Evolutionary conservation across 1,140 invertebrate genomes (phyloP), one percentile per base, ranked within the genome.

Genomic region (Drosophila lacteicornis): DNA sequence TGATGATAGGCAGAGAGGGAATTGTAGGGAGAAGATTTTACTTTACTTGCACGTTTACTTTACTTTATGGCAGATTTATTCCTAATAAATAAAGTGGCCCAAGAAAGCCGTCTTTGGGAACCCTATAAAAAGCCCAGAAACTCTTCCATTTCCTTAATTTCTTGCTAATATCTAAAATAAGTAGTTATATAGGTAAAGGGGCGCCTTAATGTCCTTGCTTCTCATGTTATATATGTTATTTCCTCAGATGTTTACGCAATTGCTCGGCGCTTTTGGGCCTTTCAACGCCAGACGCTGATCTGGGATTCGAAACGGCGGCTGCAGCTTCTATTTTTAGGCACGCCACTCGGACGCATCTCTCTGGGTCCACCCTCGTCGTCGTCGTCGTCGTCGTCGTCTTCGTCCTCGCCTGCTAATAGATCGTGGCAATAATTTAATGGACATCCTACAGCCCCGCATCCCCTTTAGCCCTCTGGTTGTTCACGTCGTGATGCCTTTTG

Each of bases 351-450:
- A 36, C 13, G 55, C 30, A 42, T 47, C 7, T 43, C 19, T 38
- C 19, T 38, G 45, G 36, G 25, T 40, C 25, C 49, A 25, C 56
- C 38, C 43, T 59, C 63, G 55, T 59, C 56, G 51, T 40, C 46
- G 57, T 74, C 56, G 65, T 74, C 71, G 62, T 79, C 78, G 80
- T 59, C 63, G 55, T 59, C 56, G 51, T 40, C 46, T 60, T 74
- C 56, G 65, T 74, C 71, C 67, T 79, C 78, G 80, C 73, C 79
- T 51, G 66, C 80, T 87, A 88, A 88, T 87, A 88, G 84, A 88
- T 87, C 73, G 83, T 71, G 67, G 84, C 84, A 80, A 83, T 88
- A 83, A 87, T 87, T 79, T 88, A 87, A 87, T 87, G 84, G 65
- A 73, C 75, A 68, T 71, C 80, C 46, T 58, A 59, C 66, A 15